Conservation (phyloP, 2,888 invertebrate species). For the Cremastinae sp. region DNA sequence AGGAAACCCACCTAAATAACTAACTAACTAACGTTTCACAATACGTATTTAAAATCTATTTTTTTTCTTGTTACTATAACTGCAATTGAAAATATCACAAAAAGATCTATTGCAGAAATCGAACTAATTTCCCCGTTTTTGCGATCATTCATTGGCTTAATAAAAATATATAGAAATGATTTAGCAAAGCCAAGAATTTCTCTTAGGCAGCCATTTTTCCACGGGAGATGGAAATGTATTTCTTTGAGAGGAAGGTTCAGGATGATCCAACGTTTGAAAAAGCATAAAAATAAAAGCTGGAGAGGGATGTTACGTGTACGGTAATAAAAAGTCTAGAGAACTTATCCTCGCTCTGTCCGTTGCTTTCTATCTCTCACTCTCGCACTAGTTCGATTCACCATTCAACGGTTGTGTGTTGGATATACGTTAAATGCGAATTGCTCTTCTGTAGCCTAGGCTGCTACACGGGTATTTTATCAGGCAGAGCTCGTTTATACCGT, state of each 20-base stretch:
- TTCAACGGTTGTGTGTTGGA: slow-evolving; percentile 39
- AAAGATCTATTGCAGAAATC: no score
- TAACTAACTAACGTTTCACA: no score
- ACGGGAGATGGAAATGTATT: slow-evolving; percentile 30
- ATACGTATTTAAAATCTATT: no score
- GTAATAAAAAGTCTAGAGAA: slow-evolving; percentile 36
- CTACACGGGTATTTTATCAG: slow-evolving; percentile 31
- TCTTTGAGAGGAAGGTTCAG: not conserved
- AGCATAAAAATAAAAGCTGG: slow-evolving; percentile 16
- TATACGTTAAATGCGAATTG: slow-evolving; percentile 54
- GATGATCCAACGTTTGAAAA: slow-evolving; percentile 13
- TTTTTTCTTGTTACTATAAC: no score
- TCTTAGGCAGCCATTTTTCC: slow-evolving; percentile 13
- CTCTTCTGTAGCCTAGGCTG: slow-evolving; percentile 30
- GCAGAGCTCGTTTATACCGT: slow-evolving; percentile 26
- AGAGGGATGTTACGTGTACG: slow-evolving; percentile 47
- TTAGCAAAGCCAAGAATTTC: not conserved
- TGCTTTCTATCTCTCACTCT: not conserved
- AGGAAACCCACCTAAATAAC: no score
- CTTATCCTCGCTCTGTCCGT: slow-evolving; percentile 17
- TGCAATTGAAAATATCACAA: no score
- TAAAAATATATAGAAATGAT: not conserved
- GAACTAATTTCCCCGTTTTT: no score
- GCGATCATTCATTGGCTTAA: no score
- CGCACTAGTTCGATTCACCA: slow-evolving; percentile 33